These are phyloP conservation scores for Uropetala carovei DNA, from an alignment of 2,888 invertebrate species.

Conservation along the genomic window DNA sequence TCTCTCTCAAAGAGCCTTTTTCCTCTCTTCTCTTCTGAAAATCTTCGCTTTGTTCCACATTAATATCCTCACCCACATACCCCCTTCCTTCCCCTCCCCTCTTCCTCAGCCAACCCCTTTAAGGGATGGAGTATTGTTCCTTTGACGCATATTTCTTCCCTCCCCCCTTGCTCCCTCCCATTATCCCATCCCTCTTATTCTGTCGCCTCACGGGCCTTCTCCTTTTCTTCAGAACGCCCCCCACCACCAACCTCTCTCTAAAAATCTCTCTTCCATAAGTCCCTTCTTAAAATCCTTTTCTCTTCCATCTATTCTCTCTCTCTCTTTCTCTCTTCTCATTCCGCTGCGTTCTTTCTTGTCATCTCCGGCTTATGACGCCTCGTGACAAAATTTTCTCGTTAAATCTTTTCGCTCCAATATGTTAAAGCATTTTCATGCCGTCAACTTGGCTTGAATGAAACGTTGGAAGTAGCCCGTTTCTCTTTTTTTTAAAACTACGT, in stretches of 20 bases:
- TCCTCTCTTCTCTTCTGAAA: neutral
- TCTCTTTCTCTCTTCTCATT: too few relatives aligned
- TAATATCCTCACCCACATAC: constrained; percentile 10
- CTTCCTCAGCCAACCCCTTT: neutral
- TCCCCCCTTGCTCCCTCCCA: too few relatives aligned
- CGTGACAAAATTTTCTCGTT: constrained; percentile 20
- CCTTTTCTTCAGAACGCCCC: neutral
- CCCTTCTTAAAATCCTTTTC: neutral
- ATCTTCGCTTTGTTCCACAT: constrained; percentile 26
- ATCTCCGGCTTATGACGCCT: neutral
- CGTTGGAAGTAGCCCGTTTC: neutral
- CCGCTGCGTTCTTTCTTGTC: neutral
- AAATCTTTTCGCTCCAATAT: constrained; percentile 19
- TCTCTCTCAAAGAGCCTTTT: constrained; percentile 18
- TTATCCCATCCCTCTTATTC: neutral
- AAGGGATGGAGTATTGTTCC: constrained; percentile 28
- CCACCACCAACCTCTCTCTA: too few relatives aligned
- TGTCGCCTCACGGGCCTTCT: too few relatives aligned
- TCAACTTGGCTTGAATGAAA: constrained; percentile 12
- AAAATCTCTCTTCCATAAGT: neutral
- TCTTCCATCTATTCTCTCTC: too few relatives aligned
- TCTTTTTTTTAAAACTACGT: neutral
- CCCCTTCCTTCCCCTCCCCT: neutral
- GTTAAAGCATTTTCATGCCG: constrained; percentile 9
- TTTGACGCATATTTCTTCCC: constrained; percentile 32